Evolutionary conservation across 1,140 invertebrate genomes (phyloP).

Genomic region (Pseudomyrmex cubaensis): DNA sequence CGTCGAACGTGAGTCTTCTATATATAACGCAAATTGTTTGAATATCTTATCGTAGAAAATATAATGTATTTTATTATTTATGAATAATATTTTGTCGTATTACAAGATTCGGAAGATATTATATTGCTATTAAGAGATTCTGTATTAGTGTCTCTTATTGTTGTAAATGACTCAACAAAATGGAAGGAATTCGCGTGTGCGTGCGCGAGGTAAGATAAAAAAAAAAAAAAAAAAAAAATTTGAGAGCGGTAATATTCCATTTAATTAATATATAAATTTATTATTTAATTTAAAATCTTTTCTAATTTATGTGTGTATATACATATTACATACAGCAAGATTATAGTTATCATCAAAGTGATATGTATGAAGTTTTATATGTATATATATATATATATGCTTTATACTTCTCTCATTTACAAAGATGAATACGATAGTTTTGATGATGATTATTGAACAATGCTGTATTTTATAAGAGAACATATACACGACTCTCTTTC

Average conservation of each 20-base stretch:
- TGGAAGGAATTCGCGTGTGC: conserved; percentile 53
- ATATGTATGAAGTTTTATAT: background rate
- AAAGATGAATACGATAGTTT: background rate
- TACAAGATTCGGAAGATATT: conserved; percentile 68
- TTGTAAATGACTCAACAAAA: conserved; percentile 34
- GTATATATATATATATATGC: background rate
- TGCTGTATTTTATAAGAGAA: conserved; percentile 12
- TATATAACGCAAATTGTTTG: conserved; percentile 59
- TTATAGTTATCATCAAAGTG: background rate
- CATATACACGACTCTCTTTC: background rate
- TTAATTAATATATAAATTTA: conserved; percentile 10
- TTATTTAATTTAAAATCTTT: conserved; percentile 23
- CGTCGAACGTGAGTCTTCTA: conserved; percentile 65
- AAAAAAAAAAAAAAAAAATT: conserved; percentile 16
- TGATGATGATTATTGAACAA: conserved; percentile 31
- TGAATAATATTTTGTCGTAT: conserved; percentile 75
- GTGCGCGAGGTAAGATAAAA: background rate
- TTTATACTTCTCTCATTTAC: background rate
- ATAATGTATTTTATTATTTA: conserved; percentile 78
- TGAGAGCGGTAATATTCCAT: conserved; percentile 24
- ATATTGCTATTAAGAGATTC: conserved; percentile 75
- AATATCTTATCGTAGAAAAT: conserved; percentile 75
- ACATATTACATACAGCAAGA: background rate
- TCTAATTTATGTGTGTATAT: background rate
- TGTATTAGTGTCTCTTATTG: conserved; percentile 67